phyloP scores from a whole-genome alignment of 2,888 invertebrate genomes.

The Lasioglossum leucozonium region DNA sequence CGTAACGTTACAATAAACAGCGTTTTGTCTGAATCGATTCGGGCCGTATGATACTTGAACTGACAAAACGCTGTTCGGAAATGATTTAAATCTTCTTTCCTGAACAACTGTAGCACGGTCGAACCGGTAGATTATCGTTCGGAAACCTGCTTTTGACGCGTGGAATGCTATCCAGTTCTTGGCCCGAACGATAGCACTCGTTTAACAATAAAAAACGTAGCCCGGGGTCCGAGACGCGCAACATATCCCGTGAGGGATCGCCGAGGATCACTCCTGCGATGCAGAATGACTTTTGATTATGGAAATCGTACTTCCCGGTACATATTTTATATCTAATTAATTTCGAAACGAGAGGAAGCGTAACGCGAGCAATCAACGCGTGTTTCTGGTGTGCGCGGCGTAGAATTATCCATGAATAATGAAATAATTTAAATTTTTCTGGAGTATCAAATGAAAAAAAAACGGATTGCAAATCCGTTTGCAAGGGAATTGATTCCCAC shows the following conservation, averaged over 20 bases:
- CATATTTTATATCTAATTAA: background rate
- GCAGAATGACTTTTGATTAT: background rate
- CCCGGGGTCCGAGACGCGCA: background rate
- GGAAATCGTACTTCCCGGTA: background rate
- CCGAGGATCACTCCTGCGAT: background rate
- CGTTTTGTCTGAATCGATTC: background rate
- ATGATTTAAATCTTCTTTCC: background rate
- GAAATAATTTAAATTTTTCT: no score
- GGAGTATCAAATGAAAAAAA: no score
- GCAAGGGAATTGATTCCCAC: background rate
- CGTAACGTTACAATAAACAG: background rate
- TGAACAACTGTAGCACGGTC: background rate
- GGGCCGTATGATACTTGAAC: background rate
- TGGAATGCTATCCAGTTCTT: slow-evolving; percentile 21
- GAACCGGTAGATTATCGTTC: background rate
- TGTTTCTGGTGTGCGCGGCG: background rate
- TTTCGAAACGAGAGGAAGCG: background rate
- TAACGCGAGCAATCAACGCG: background rate
- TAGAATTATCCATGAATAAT: no score
- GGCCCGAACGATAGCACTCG: background rate
- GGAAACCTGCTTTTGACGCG: slow-evolving; percentile 10
- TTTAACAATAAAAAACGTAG: background rate
- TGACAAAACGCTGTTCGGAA: background rate
- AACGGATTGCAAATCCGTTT: no score
- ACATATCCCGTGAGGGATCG: background rate